Percentiles rank a stretch among this genome's conserved stretches.
Evolutionary conservation across 2,113 vertebrate species (phyloP).

Genomic region (Neotragus pygmaeus): DNA sequence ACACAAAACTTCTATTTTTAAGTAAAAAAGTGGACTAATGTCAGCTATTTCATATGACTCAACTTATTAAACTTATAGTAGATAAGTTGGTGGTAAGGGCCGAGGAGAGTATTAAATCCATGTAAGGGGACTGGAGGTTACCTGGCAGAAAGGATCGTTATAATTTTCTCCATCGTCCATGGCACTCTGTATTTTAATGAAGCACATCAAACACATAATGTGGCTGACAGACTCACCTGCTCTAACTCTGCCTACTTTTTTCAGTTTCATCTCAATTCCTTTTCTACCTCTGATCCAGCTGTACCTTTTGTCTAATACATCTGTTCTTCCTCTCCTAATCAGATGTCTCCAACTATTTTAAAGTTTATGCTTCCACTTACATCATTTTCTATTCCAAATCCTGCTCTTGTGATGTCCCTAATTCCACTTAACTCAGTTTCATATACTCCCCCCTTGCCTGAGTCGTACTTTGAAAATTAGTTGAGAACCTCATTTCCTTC

Average conservation of each 20-base stretch:
- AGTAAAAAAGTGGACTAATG: neutral
- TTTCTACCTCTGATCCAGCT: neutral
- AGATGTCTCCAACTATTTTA: neutral
- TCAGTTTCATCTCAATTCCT: neutral
- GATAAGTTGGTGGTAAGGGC: neutral
- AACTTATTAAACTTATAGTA: neutral
- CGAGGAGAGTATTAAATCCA: neutral
- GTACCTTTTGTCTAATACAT: neutral
- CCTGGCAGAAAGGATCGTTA: neutral
- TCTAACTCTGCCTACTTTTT: too few relatives aligned
- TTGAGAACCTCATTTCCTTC: neutral
- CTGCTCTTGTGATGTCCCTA: neutral
- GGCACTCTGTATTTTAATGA: neutral
- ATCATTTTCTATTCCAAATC: neutral
- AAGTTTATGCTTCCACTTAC: neutral
- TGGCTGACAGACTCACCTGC: neutral
- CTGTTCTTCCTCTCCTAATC: neutral
- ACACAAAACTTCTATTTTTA: neutral
- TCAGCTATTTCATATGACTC: neutral
- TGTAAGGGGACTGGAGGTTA: neutral
- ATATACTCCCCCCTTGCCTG: too few relatives aligned
- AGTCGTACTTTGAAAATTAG: neutral
- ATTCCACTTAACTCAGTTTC: neutral
- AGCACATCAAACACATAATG: neutral
- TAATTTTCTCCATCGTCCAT: neutral